Conservation (phyloP, 2,113 vertebrate species). For the Aix galericulata region DNA sequence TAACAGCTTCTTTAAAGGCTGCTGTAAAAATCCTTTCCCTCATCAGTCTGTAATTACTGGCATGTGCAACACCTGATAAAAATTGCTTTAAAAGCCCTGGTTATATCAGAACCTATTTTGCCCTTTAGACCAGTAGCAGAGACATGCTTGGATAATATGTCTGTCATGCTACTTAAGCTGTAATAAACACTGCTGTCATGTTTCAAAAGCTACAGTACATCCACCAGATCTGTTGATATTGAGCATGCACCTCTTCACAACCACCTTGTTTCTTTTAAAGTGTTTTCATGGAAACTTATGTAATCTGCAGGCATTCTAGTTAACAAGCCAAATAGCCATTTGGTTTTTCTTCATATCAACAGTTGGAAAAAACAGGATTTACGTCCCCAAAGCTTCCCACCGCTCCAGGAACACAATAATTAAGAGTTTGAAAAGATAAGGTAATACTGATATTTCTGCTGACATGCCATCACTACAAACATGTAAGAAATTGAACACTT, state of each 20-base stretch:
- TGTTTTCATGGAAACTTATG: neutral
- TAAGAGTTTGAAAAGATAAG: neutral
- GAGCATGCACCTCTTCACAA: neutral
- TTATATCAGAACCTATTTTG: neutral
- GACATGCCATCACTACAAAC: neutral
- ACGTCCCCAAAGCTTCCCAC: neutral
- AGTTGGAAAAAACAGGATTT: neutral
- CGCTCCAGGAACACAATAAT: neutral
- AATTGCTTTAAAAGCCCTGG: neutral
- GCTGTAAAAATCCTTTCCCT: neutral
- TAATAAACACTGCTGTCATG: neutral
- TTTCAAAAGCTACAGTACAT: neutral
- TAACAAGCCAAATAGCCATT: neutral
- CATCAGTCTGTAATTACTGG: neutral
- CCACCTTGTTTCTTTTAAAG: neutral
- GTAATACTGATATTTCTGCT: neutral
- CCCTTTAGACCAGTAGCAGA: neutral
- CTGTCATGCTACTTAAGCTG: neutral
- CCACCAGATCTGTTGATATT: neutral
- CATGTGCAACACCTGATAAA: neutral
- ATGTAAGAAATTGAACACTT: neutral
- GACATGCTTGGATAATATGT: neutral
- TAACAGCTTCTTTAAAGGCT: neutral
- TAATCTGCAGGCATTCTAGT: neutral
- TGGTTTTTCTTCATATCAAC: neutral